Conservation (phyloP, 2,797 vertebrate species). For the Steatocranus sp. region DNA sequence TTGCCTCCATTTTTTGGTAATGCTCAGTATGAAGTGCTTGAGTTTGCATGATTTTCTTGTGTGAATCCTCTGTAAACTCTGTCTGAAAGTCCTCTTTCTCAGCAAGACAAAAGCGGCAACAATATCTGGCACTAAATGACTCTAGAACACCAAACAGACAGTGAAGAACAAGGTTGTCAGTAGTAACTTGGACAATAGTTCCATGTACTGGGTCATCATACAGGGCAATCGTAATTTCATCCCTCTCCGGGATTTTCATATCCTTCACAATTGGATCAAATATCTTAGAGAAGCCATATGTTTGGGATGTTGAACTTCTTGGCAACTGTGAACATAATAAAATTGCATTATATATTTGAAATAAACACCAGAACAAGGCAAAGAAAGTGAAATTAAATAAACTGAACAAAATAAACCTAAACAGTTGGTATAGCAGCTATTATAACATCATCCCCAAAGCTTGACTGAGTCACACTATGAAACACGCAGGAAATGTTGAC, state of each 20-base stretch:
- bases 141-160: conserved; percentile 24
- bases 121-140: conserved; percentile 31
- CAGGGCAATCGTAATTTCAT: background rate
- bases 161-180: conserved; percentile 27
- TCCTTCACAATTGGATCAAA: background rate
- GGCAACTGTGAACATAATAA: background rate
- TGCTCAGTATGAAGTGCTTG: background rate
- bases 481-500: rapidly evolving
- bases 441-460: background rate
- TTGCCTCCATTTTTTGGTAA: background rate
- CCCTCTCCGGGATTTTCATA: background rate
- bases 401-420: background rate
- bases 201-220: background rate
- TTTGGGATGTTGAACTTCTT: background rate
- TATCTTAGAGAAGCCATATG: background rate
- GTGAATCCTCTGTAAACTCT: conserved; percentile 10
- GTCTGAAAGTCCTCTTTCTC: conserved; percentile 24
- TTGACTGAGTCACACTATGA: background rate
- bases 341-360: background rate
- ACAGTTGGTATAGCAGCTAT: background rate
- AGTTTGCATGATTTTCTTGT: background rate
- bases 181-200: conserved; percentile 18
- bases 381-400: background rate
- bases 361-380: background rate
- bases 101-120: conserved; percentile 4